Evolutionary conservation across 2,113 vertebrate genomes (phyloP).

Genomic region (Axis porcinus): DNA sequence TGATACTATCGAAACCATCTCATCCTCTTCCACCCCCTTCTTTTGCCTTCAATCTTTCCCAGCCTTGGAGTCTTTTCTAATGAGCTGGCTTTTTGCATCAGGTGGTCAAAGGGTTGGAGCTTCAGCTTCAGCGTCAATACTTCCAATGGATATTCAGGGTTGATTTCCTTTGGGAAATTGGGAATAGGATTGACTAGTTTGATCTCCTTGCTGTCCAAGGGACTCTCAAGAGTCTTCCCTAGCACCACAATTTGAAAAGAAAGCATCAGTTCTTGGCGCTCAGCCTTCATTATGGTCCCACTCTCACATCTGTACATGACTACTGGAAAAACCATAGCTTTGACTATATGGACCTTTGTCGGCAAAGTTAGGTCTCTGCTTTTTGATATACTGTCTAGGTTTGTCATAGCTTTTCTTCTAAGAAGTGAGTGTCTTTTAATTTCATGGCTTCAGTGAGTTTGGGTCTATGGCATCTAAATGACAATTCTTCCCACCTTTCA

Average conservation of each 20-base stretch:
- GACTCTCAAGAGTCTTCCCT: not conserved
- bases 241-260: not conserved
- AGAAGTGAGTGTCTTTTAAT: not conserved
- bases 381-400: not conserved
- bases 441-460: not conserved
- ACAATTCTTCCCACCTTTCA: not conserved
- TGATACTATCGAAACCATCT: not conserved
- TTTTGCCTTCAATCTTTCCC: not conserved
- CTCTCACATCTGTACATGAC: not conserved
- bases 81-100: not conserved
- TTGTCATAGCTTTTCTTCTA: not conserved
- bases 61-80: not conserved
- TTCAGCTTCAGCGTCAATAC: not conserved
- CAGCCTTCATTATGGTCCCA: not conserved
- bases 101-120: not conserved
- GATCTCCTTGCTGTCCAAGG: not conserved
- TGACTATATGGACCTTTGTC: not conserved
- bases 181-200: not conserved
- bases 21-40: not conserved
- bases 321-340: not conserved
- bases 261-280: not conserved
- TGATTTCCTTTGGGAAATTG: not conserved
- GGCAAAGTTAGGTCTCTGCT: not conserved
- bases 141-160: not conserved
- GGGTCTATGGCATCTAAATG: not conserved